Evolutionary conservation across 2,888 invertebrate species (phyloP).

Genomic region (Eucera pruinosa): DNA sequence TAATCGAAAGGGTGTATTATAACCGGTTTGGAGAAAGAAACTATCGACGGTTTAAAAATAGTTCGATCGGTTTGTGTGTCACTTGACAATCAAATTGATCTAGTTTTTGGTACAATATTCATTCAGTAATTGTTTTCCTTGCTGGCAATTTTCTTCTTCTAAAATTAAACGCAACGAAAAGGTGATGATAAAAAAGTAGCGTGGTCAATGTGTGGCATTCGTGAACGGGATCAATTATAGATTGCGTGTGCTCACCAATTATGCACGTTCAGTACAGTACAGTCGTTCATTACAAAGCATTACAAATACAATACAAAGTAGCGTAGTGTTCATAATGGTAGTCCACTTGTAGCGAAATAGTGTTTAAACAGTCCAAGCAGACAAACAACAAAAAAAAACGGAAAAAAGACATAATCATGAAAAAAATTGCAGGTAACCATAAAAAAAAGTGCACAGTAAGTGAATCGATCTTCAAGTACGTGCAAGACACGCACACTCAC

Average conservation of each 20-base stretch:
- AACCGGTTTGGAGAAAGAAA: slow-evolving; percentile 1
- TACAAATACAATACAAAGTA: slow-evolving; percentile 81
- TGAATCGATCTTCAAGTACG: slow-evolving; percentile 64
- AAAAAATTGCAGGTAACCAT: slow-evolving; percentile 73
- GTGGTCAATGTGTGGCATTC: slow-evolving; percentile 60
- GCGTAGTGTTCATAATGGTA: slow-evolving; percentile 82
- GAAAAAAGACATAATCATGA: slow-evolving; percentile 66
- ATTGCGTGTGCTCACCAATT: slow-evolving; percentile 76
- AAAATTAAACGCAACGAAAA: not conserved
- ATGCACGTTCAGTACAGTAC: slow-evolving; percentile 77
- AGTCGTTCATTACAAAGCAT: slow-evolving; percentile 78
- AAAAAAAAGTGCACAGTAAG: slow-evolving; percentile 59
- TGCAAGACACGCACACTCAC: slow-evolving; percentile 49
- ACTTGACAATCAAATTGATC: slow-evolving; percentile 5
- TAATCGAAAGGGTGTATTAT: not conserved
- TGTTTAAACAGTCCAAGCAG: slow-evolving; percentile 72
- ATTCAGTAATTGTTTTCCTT: not conserved
- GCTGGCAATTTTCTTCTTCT: not conserved
- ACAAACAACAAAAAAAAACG: slow-evolving; percentile 55
- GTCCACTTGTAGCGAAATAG: slow-evolving; percentile 84
- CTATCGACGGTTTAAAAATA: not conserved
- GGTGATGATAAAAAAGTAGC: not conserved
- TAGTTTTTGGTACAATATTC: not conserved
- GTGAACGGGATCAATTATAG: slow-evolving; percentile 69
- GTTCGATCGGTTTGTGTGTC: not conserved